Conservation (phyloP, 2,797 vertebrate species). For the Pipistrellus nathusii region DNA sequence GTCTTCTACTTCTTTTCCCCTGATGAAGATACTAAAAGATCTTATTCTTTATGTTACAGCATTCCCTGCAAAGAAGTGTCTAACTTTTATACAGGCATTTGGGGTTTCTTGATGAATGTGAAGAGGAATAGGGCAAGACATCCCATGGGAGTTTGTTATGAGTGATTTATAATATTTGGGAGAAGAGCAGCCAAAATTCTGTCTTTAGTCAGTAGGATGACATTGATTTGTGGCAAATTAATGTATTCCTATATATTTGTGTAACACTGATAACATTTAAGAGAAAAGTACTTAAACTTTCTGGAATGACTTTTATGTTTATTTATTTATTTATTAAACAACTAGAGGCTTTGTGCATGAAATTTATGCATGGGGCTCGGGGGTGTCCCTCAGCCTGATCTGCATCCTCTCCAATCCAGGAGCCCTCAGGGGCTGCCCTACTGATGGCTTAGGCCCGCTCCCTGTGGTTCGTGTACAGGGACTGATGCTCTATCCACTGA, state of each 20-base stretch:
- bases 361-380: too few relatives aligned
- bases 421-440: too few relatives aligned
- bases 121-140: not conserved
- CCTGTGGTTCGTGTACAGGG: too few relatives aligned
- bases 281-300: not conserved
- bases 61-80: not conserved
- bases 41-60: not conserved
- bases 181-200: not conserved
- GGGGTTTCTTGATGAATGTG: not conserved
- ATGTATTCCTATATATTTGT: not conserved
- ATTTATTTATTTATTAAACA: too few relatives aligned
- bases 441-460: too few relatives aligned
- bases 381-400: too few relatives aligned
- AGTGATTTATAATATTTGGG: not conserved
- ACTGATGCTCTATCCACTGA: too few relatives aligned
- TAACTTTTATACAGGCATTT: not conserved
- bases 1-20: not conserved
- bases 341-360: too few relatives aligned
- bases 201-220: not conserved
- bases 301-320: too few relatives aligned
- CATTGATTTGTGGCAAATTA: slow-evolving; percentile 14
- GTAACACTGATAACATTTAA: not conserved
- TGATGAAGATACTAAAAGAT: not conserved
- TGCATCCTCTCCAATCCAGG: too few relatives aligned
- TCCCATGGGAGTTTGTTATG: not conserved